phyloP scores from a whole-genome alignment of 2,797 vertebrate species.

The Gobio occitaniae region DNA sequence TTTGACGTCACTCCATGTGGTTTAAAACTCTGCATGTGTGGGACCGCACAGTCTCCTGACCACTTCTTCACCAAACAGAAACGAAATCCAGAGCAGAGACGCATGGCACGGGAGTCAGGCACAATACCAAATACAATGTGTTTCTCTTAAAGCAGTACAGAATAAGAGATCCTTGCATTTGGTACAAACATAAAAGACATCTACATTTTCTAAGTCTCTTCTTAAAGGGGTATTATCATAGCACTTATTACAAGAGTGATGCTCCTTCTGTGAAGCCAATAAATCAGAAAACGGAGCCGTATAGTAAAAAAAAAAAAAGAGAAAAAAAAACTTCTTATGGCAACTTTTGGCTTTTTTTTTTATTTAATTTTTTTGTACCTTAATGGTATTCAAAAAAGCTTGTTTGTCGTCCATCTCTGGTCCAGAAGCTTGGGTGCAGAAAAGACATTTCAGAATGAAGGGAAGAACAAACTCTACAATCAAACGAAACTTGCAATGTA shows the following conservation, averaged over 20 bases:
- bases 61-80: constrained; percentile 71
- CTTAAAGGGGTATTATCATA: constrained; percentile 78
- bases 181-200: constrained; percentile 76
- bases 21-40: constrained; percentile 44
- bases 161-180: constrained; percentile 77
- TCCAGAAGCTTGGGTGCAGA: constrained; percentile 53
- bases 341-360: constrained; percentile 63
- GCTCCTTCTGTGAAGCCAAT: constrained; percentile 80
- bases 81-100: constrained; percentile 67
- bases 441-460: constrained; percentile 70
- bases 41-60: constrained; percentile 71
- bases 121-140: constrained; percentile 83
- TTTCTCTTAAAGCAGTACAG: constrained; percentile 85
- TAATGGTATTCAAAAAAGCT: constrained; percentile 72
- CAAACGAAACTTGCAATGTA: constrained; percentile 66
- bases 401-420: constrained; percentile 64
- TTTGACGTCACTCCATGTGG: background rate
- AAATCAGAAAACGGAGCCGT: constrained; percentile 67
- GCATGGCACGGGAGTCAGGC: constrained; percentile 74
- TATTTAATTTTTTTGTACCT: constrained; percentile 56
- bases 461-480: constrained; percentile 74
- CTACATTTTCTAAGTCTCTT: constrained; percentile 67
- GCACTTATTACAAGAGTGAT: constrained; percentile 82
- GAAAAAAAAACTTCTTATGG: constrained; percentile 53
- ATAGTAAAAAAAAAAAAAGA: constrained; percentile 52